phyloP scores from a whole-genome alignment of 2,797 vertebrate genomes.

The Lemur catta region DNA sequence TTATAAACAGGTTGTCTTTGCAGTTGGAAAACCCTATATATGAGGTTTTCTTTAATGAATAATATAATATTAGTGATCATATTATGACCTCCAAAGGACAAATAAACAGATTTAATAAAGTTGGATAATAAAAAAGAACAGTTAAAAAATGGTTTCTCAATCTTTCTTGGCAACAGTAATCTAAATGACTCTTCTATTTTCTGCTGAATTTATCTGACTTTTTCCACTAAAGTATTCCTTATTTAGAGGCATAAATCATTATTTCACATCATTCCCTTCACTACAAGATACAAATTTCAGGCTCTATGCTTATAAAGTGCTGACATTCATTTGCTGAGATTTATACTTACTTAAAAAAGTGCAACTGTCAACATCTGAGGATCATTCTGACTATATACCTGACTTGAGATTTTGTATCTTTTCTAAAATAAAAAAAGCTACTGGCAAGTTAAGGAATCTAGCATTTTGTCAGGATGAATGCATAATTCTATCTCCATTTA shows the following conservation, averaged over 20 bases:
- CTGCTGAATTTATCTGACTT: background rate
- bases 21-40: background rate
- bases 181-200: slow-evolving; percentile 48
- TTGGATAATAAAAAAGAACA: background rate
- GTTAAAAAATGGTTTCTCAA: background rate
- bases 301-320: background rate
- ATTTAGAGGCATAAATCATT: slow-evolving; percentile 27
- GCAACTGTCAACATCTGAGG: slow-evolving; percentile 63
- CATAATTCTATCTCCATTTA: background rate
- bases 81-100: background rate
- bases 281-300: slow-evolving; percentile 45
- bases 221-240: slow-evolving; percentile 30
- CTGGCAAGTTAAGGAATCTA: background rate
- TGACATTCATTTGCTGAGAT: slow-evolving; percentile 52
- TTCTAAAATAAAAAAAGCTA: slow-evolving; percentile 9
- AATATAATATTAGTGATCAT: background rate
- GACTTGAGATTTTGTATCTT: slow-evolving; percentile 28
- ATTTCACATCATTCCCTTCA: background rate
- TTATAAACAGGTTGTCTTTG: background rate
- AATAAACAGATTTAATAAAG: slow-evolving; percentile 7
- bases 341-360: slow-evolving; percentile 68
- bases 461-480: slow-evolving; percentile 12
- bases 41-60: background rate
- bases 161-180: slow-evolving; percentile 46
- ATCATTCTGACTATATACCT: slow-evolving; percentile 53